These are phyloP conservation scores for Acipenser oxyrinchus DNA, from an alignment of 2,797 vertebrate species.

Conservation along the genomic window DNA sequence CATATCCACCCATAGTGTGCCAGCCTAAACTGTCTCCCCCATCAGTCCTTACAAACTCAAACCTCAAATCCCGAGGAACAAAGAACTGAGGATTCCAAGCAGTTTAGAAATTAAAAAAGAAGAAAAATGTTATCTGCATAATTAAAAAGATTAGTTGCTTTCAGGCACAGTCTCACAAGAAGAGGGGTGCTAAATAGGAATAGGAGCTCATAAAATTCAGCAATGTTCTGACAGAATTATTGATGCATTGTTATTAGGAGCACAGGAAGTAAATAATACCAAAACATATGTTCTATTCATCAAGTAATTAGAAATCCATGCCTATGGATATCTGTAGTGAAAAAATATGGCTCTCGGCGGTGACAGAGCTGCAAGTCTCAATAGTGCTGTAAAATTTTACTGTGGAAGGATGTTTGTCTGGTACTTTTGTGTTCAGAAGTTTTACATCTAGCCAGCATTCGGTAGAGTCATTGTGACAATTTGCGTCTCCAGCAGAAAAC, in stretches of 20 bases:
- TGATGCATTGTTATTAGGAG: constrained; percentile 23
- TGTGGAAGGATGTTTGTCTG: constrained; percentile 32
- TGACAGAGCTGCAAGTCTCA: constrained; percentile 31
- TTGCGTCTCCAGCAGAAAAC: too few species aligned
- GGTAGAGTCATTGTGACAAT: too few species aligned
- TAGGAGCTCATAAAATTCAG: constrained; percentile 11
- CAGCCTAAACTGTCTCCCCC: too few species aligned
- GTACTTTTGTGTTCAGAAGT: constrained; percentile 16
- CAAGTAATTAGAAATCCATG: constrained; percentile 42
- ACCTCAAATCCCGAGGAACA: too few species aligned
- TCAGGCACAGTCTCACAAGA: not conserved
- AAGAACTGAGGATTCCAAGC: too few species aligned
- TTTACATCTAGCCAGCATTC: too few species aligned
- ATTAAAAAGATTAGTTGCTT: constrained; percentile 15
- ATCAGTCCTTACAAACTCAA: too few species aligned
- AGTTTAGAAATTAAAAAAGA: too few species aligned
- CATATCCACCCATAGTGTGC: too few species aligned
- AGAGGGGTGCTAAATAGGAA: constrained; percentile 13
- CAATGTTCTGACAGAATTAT: constrained; percentile 27
- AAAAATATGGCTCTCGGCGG: constrained; percentile 20
- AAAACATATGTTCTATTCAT: constrained; percentile 29
- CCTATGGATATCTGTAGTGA: constrained; percentile 31
- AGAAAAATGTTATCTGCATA: constrained; percentile 14
- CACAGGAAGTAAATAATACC: constrained; percentile 30
- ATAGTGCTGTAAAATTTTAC: constrained; percentile 36